Evolutionary conservation across 2,113 vertebrate genomes (phyloP), one percentile per base, ranked within the genome.

Genomic region (Melanotaenia duboulayi): DNA sequence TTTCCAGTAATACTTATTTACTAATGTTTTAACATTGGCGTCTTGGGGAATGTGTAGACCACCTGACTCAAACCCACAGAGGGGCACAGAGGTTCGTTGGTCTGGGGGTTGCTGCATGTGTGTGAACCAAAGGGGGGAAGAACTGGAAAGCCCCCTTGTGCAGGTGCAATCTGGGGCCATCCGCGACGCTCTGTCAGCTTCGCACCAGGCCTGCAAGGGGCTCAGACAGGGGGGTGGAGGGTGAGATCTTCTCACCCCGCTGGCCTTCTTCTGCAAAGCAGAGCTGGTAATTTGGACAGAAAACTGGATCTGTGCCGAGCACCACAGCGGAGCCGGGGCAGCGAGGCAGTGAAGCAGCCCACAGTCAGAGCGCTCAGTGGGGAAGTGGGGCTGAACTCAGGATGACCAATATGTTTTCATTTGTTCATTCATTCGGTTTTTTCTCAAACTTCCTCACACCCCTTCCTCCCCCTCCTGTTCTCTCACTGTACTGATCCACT

Each of bases 81-180:
- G 20, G 65, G 64, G 23, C 59, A 61, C 42, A 62, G 22, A 59
- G 58, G 28, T 60, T 66, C 71, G 14, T 76, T 76, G 76, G 76
- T 73, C 76, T 70, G 25, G 39, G 52, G 72, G 55, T 40, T 61
- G 49, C 57, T 78, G 32, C 40, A 63, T 71, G 68, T 69, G 75
- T 79, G 77, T 59, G 82, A 81, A 78, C 22, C 35, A 50, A 55
- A 49, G 46, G 11, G 42, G 25, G 56, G 59, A 3, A 13, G 73
- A 42, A 70, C 50, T 86, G 80, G 80, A 87, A 83, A 86, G 70
- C 79, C 78, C 86, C 77, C 52, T n/a, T 8, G 63, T 44, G 78
- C 87, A 90, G 87, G 90, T 91, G 90, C 91, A 92, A 79, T 63
- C 85, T 65, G 59, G 86, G 90, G 89, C 87, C 90, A 92, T 90